These are phyloP conservation scores for Athalia cordata DNA, from an alignment of 2,888 invertebrate genomes.

Conservation along the genomic window DNA sequence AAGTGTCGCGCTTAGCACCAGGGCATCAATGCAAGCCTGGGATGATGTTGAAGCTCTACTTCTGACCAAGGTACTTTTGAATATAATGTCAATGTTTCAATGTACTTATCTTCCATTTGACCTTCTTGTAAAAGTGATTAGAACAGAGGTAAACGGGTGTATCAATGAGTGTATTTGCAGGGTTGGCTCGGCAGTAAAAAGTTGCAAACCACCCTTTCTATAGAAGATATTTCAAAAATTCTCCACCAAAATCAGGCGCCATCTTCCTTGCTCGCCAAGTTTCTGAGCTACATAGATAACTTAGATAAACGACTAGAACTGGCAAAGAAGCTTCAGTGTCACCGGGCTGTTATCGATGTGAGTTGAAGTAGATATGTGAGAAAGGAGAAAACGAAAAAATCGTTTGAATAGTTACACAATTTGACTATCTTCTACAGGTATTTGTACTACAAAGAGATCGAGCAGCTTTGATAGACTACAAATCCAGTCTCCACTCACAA, in stretches of 20 bases:
- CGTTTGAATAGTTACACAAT: not conserved
- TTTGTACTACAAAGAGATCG: slow-evolving; percentile 79
- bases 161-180: slow-evolving; percentile 58
- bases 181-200: slow-evolving; percentile 74
- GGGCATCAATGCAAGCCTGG: slow-evolving; percentile 78
- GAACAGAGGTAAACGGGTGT: not conserved
- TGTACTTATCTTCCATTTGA: not conserved
- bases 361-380: slow-evolving; percentile 47
- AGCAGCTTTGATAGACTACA: slow-evolving; percentile 78
- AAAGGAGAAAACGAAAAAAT: not conserved
- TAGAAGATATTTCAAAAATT: slow-evolving; percentile 73
- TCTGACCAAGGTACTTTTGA: slow-evolving; percentile 76
- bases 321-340: slow-evolving; percentile 80
- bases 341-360: slow-evolving; percentile 80
- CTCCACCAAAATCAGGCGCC: slow-evolving; percentile 72
- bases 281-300: slow-evolving; percentile 76
- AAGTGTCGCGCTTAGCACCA: slow-evolving; percentile 81
- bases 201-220: slow-evolving; percentile 71
- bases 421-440: slow-evolving; percentile 62
- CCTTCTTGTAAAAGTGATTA: not conserved
- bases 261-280: slow-evolving; percentile 74
- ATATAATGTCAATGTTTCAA: not conserved
- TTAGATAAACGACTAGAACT: slow-evolving; percentile 78
- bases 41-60: slow-evolving; percentile 79
- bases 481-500: slow-evolving; percentile 78